Evolutionary conservation across 1,140 invertebrate species (phyloP).

Genomic region (Periplaneta americana): DNA sequence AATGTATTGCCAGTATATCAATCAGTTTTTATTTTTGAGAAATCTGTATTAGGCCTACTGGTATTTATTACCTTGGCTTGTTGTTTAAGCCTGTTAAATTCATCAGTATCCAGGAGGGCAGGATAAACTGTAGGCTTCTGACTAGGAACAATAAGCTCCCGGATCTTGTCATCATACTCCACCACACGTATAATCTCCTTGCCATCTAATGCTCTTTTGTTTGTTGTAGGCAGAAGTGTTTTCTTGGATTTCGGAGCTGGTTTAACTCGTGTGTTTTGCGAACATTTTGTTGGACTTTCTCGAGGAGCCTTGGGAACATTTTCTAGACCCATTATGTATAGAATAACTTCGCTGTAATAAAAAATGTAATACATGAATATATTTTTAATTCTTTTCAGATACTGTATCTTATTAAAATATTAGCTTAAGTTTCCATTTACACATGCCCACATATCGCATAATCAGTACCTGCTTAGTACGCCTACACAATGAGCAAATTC

Average conservation of each 20-base stretch:
- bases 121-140: neutral
- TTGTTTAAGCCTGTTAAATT: neutral
- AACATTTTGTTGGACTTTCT: neutral
- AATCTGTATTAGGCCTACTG: too few relatives aligned
- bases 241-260: neutral
- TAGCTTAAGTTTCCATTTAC: too few relatives aligned
- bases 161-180: neutral
- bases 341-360: too few relatives aligned
- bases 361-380: too few relatives aligned
- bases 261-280: neutral
- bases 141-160: neutral
- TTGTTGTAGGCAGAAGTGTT: neutral
- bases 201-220: neutral
- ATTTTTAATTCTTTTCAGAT: too few relatives aligned
- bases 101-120: neutral
- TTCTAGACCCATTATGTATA: neutral
- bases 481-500: too few relatives aligned
- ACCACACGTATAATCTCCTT: neutral
- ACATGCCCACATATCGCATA: too few relatives aligned
- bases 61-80: neutral
- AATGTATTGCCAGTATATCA: too few relatives aligned
- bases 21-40: too few relatives aligned
- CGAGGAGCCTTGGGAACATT: neutral
- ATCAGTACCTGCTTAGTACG: too few relatives aligned
- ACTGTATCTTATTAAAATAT: too few relatives aligned